phyloP scores from a whole-genome alignment of 2,797 vertebrate species.

The Sebastes paucispinis region DNA sequence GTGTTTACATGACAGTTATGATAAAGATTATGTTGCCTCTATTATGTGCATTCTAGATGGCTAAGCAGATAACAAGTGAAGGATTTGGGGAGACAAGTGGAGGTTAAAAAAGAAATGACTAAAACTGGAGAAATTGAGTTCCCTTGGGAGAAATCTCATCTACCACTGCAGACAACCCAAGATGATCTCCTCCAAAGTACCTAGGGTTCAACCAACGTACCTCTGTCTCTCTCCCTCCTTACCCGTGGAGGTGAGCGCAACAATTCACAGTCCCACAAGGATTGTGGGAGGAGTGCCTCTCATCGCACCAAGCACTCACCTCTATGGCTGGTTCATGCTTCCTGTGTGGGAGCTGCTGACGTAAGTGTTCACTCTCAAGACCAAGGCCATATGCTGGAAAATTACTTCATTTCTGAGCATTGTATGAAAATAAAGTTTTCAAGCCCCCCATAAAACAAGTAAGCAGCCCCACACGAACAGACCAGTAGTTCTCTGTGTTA shows the following conservation, averaged over 20 bases:
- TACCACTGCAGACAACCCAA: conserved; percentile 23
- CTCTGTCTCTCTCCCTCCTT: not conserved
- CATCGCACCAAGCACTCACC: conserved; percentile 9
- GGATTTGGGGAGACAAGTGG: not conserved
- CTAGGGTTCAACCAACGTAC: not conserved
- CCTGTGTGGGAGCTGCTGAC: conserved; percentile 17
- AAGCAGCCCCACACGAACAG: not conserved
- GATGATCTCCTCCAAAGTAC: conserved; percentile 20
- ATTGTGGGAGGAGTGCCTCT: conserved; percentile 14
- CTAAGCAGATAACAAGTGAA: not conserved
- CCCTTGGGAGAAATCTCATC: conserved; percentile 31
- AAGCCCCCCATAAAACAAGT: not conserved
- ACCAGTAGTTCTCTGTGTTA: not conserved
- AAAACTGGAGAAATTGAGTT: conserved; percentile 6
- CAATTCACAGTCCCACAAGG: conserved; percentile 20
- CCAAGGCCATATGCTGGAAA: not conserved
- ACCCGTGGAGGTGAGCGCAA: not conserved
- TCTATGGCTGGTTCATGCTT: conserved; percentile 1
- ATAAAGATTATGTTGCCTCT: not conserved
- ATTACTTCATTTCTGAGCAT: not conserved
- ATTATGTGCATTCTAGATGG: not conserved
- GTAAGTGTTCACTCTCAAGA: conserved; percentile 7
- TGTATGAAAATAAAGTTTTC: not conserved
- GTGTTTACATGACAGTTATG: not conserved
- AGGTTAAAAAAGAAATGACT: not conserved